phyloP scores from a whole-genome alignment of 2,888 invertebrate species.

The Pharmacophagus antenor region DNA sequence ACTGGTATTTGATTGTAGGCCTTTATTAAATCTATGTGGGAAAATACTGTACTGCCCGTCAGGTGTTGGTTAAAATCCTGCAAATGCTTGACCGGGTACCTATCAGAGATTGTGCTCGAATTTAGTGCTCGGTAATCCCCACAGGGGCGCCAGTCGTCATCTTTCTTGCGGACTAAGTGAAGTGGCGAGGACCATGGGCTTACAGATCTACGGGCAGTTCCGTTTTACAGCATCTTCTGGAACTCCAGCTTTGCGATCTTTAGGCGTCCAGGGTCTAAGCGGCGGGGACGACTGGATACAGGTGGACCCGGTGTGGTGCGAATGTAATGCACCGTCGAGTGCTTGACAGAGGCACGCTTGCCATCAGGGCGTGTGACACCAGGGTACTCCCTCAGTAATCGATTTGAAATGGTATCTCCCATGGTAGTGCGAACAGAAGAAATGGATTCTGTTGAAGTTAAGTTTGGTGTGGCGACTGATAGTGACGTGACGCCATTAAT shows the following conservation, averaged over 20 bases:
- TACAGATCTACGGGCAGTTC: constrained; percentile 34
- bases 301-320: constrained; percentile 32
- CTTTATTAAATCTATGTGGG: background rate
- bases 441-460: background rate
- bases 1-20: background rate
- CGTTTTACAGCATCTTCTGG: constrained; percentile 27
- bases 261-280: constrained; percentile 22
- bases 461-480: background rate
- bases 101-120: background rate
- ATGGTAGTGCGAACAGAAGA: too few species aligned
- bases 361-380: constrained; percentile 27
- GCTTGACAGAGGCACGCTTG: background rate
- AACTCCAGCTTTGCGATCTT: constrained; percentile 24
- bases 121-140: background rate
- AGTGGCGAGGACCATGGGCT: constrained; percentile 47
- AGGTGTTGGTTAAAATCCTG: background rate
- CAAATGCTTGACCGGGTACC: background rate
- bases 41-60: background rate
- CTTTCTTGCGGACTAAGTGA: constrained; percentile 31
- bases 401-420: too few species aligned
- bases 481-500: background rate
- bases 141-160: background rate
- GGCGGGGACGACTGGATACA: constrained; percentile 22
- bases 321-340: constrained; percentile 31
- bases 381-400: constrained; percentile 10